These are phyloP conservation scores for Anabas testudineus DNA, from an alignment of 2,797 vertebrate genomes.

Conservation along the genomic window DNA sequence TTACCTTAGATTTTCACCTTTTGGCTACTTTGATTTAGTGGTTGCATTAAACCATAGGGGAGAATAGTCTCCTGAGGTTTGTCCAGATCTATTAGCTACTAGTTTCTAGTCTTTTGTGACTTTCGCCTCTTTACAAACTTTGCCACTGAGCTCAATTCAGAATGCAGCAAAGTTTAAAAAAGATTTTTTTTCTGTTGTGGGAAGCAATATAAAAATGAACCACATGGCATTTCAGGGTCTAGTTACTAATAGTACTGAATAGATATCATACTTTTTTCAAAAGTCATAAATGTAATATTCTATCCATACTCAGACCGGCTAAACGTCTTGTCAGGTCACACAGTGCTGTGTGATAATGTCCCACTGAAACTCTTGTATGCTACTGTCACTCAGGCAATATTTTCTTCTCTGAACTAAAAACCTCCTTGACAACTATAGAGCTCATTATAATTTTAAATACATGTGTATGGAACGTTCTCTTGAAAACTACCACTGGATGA, in stretches of 20 bases:
- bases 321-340: background rate
- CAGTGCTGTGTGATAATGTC: background rate
- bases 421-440: background rate
- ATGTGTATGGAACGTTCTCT: background rate
- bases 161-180: background rate
- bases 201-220: background rate
- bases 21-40: conserved; percentile 35
- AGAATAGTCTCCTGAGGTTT: conserved; percentile 36
- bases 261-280: background rate
- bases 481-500: background rate
- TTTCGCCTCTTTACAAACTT: conserved; percentile 11
- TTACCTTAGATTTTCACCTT: conserved; percentile 31
- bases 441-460: background rate
- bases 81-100: conserved; percentile 33
- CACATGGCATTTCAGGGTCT: background rate
- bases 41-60: conserved; percentile 52
- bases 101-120: background rate
- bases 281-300: background rate
- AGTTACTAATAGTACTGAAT: background rate
- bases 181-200: background rate
- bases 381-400: no score
- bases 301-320: background rate
- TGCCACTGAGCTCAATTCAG: background rate
- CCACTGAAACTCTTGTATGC: background rate
- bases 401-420: background rate